These are phyloP conservation scores for Agapostemon virescens DNA, from an alignment of 2,888 invertebrate genomes.

Conservation along the genomic window DNA sequence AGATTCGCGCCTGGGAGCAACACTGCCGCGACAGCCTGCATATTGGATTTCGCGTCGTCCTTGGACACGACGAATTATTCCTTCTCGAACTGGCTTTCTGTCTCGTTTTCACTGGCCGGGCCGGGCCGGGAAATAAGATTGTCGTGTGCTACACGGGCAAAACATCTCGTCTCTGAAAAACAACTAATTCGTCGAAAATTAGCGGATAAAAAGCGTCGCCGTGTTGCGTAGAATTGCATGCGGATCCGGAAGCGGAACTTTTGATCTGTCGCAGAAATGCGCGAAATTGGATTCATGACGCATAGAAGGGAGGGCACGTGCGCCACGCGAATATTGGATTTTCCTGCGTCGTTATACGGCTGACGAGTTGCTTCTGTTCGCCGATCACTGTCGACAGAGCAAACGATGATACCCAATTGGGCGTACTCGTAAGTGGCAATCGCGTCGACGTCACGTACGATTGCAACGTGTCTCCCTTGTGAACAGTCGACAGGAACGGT, in stretches of 20 bases:
- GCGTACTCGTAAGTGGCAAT: conserved; percentile 65
- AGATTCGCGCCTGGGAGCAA: conserved; percentile 35
- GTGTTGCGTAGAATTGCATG: conserved; percentile 23
- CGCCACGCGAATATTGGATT: conserved; percentile 60
- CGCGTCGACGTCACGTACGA: conserved; percentile 63
- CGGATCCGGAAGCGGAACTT: conserved; percentile 27
- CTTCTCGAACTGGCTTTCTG: neutral
- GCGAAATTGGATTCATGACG: conserved; percentile 60
- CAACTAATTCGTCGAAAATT: conserved; percentile 22
- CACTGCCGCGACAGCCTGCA: conserved; percentile 16
- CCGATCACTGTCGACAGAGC: conserved; percentile 50
- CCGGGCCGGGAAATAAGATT: conserved; percentile 30
- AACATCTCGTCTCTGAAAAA: neutral
- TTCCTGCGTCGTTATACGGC: conserved; percentile 61
- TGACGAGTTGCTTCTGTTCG: conserved; percentile 62
- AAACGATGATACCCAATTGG: conserved; percentile 63
- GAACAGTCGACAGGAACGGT: conserved; percentile 22
- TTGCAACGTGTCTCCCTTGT: conserved; percentile 59
- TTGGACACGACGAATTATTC: conserved; percentile 36
- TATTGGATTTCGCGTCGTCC: conserved; percentile 45
- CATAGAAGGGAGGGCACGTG: conserved; percentile 49
- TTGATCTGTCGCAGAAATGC: conserved; percentile 51
- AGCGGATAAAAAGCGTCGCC: conserved; percentile 10
- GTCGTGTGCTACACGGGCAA: neutral
- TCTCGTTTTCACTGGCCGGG: neutral